Evolutionary conservation across 1,140 invertebrate genomes (phyloP).

Genomic region (Dendroctonus ponderosae): DNA sequence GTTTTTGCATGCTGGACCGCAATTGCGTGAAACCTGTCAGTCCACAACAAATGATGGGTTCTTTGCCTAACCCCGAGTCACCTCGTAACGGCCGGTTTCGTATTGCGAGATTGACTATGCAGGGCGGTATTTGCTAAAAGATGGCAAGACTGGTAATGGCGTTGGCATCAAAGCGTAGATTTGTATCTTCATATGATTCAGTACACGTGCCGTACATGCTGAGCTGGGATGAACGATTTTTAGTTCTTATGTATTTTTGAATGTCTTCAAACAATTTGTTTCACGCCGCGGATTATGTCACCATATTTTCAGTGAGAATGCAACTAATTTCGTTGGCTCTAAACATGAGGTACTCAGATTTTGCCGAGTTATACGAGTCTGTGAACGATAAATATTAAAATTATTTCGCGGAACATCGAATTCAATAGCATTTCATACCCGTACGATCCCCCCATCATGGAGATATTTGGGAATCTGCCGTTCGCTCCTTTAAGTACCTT

Average conservation of each 20-base stretch:
- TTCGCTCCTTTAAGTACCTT: no score
- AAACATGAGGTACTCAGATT: conserved; percentile 13
- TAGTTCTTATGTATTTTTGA: conserved; percentile 41
- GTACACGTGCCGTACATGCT: conserved; percentile 28
- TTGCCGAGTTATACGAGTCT: background rate
- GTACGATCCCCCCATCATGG: no score
- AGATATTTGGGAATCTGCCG: no score
- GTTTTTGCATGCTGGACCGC: no score
- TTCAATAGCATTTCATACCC: no score
- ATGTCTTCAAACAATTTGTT: conserved; percentile 44
- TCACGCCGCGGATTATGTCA: conserved; percentile 33
- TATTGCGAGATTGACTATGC: conserved; percentile 26
- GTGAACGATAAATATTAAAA: background rate
- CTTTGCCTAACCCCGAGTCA: conserved; percentile 13
- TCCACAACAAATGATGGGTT: no score
- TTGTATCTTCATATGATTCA: conserved; percentile 32
- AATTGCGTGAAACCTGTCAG: no score
- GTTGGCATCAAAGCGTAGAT: conserved; percentile 20
- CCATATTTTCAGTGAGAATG: conserved; percentile 42
- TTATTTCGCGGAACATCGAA: no score
- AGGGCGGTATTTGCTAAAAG: conserved; percentile 14
- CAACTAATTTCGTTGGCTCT: conserved; percentile 41
- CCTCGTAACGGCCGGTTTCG: conserved; percentile 8
- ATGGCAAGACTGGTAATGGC: conserved; percentile 19
- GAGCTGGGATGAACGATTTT: conserved; percentile 25